Evolutionary conservation across 2,113 vertebrate genomes (phyloP), one percentile per base, ranked within the genome.

Genomic region (Rhabdornis inornatus): DNA sequence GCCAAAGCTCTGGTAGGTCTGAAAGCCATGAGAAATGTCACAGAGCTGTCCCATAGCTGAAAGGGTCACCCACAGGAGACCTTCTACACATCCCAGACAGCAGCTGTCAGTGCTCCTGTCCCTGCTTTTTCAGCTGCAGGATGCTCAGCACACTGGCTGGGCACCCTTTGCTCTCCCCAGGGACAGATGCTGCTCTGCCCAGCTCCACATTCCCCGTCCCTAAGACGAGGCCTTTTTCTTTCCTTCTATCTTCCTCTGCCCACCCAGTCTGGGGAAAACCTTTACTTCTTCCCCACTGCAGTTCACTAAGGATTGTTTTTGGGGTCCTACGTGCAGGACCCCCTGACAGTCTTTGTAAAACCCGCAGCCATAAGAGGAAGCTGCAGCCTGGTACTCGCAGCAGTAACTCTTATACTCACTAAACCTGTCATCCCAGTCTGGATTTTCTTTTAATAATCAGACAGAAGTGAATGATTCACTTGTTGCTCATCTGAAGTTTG

Each of bases 401-500:
- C 68, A 68, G 39, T 22, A 90, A 40, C 49, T 65, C 68, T 77
- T 33, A 55, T 66, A 78, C 82, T 87, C 76, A 94, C 89, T 93
- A 78, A 95, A 94, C 92, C 92, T 84, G 94, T 90, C 83, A 83
- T 87, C 94, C 91, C 56, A 31, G 89, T 91, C 76, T 13, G 3
- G 50, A 70, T 81, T 89, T 83, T 87, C 85, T 86, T 85, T 65
- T 81, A 90, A 63, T 66, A 92, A 70, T 87, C 70, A 86, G 59
- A 55, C 82, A 80, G 33, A 24, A 88, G 27, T 42, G 80, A 96
- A 63, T 91, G 75, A 95, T 91, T 97, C 95, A 91, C 37, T 79
- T 52, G 6, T 87, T 92, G 70, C 91, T 89, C 93, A 90, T 44
- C 50, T 44, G n/a, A 78, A 90, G 68, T 78, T 74, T 81, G 19